Conservation (phyloP, 2,888 invertebrate species). For the Synergus gifuensis region DNA sequence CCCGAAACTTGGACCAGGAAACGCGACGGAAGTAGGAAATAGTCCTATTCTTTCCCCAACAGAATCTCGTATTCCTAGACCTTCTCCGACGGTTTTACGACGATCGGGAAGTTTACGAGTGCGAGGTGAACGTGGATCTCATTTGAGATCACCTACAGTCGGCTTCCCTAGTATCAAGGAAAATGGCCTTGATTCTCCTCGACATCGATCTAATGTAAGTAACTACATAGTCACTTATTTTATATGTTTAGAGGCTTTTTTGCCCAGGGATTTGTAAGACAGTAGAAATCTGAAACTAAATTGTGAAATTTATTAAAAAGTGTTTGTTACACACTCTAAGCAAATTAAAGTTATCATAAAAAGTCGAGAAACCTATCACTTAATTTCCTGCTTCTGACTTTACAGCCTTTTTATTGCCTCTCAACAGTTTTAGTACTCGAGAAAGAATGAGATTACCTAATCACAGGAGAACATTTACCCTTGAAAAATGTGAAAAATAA, state of each 20-base stretch:
- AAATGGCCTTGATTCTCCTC: constrained; percentile 78
- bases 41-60: constrained; percentile 52
- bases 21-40: not conserved
- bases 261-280: too few species aligned
- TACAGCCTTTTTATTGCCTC: not conserved
- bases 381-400: not conserved
- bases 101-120: constrained; percentile 84
- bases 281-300: too few species aligned
- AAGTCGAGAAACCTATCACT: not conserved
- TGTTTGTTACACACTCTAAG: too few species aligned
- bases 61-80: constrained; percentile 79
- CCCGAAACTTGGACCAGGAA: not conserved
- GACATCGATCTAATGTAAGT: constrained; percentile 72
- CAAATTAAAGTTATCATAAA: too few species aligned
- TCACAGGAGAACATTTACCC: not conserved
- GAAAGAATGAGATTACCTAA: not conserved
- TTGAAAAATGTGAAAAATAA: not conserved
- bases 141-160: constrained; percentile 30
- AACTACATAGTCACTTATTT: not conserved
- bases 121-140: constrained; percentile 80
- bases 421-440: not conserved
- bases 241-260: too few species aligned
- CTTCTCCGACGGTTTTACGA: constrained; percentile 79
- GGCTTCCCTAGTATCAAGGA: constrained; percentile 82
- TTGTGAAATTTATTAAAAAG: too few species aligned